These are phyloP conservation scores for Apaloderma vittatum DNA, from an alignment of 2,113 vertebrate species.

Conservation along the genomic window DNA sequence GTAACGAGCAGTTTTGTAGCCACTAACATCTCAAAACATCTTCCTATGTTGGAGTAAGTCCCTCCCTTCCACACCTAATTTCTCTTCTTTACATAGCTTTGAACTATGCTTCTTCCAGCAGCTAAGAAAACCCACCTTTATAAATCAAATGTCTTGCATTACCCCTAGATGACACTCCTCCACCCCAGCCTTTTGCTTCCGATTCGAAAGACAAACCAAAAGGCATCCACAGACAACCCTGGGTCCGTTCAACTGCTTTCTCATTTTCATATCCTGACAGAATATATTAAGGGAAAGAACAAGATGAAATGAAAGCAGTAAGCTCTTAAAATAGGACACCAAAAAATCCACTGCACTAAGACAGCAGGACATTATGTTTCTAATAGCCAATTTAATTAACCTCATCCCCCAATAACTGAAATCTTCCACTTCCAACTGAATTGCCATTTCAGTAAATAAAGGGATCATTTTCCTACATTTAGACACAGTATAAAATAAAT, in stretches of 20 bases:
- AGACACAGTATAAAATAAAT: neutral
- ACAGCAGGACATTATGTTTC: neutral
- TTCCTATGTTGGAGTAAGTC: neutral
- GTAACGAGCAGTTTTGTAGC: rapidly evolving
- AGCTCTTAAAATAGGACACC: neutral
- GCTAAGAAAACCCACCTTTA: neutral
- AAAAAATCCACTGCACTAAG: neutral
- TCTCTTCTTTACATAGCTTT: neutral
- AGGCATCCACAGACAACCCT: neutral
- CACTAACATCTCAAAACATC: neutral
- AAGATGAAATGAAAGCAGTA: neutral
- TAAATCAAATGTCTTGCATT: neutral
- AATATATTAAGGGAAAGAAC: neutral
- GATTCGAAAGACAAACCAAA: neutral
- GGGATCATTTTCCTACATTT: neutral
- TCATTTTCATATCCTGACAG: rapidly evolving
- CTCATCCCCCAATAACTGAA: neutral
- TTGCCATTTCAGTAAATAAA: neutral
- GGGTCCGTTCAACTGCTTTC: neutral
- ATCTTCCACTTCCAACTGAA: neutral
- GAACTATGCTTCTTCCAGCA: neutral
- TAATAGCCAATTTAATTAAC: neutral
- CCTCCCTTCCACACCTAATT: neutral
- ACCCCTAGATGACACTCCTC: neutral
- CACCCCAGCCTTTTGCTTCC: neutral